Evolutionary conservation across 2,797 vertebrate genomes (phyloP).

Genomic region (Pangasius krempfi): DNA sequence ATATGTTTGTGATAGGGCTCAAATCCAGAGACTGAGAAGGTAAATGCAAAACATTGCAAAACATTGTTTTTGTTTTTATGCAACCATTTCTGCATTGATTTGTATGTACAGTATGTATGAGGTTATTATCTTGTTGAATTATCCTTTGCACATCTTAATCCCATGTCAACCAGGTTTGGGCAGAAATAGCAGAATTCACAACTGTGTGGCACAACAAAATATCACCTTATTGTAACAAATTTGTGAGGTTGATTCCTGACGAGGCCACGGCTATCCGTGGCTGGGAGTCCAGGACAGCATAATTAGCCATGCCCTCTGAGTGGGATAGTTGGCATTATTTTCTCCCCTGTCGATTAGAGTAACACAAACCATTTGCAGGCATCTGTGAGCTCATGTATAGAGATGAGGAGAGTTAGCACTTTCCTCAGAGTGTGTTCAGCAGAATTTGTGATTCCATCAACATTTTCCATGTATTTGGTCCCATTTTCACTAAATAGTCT

Average conservation of each 20-base stretch:
- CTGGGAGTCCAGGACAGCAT: neutral
- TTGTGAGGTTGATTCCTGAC: neutral
- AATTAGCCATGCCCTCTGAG: neutral
- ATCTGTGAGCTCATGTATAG: neutral
- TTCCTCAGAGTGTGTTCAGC: neutral
- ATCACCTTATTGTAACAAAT: neutral
- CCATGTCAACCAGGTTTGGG: neutral
- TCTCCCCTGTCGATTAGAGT: conserved; percentile 1
- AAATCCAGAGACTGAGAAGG: neutral
- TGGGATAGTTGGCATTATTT: neutral
- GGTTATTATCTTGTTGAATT: neutral
- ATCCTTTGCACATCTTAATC: neutral
- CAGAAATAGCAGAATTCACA: neutral
- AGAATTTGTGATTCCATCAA: neutral
- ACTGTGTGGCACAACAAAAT: neutral
- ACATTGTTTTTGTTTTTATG: neutral
- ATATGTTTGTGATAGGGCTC: neutral
- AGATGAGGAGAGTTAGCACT: neutral
- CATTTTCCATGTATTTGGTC: neutral
- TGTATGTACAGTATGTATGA: neutral
- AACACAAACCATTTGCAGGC: neutral
- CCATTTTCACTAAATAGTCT: neutral
- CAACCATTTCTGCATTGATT: neutral
- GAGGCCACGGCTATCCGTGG: neutral
- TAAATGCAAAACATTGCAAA: neutral